phyloP scores from a whole-genome alignment of 2,113 vertebrate genomes.

The Cricetomys ansorgei region DNA sequence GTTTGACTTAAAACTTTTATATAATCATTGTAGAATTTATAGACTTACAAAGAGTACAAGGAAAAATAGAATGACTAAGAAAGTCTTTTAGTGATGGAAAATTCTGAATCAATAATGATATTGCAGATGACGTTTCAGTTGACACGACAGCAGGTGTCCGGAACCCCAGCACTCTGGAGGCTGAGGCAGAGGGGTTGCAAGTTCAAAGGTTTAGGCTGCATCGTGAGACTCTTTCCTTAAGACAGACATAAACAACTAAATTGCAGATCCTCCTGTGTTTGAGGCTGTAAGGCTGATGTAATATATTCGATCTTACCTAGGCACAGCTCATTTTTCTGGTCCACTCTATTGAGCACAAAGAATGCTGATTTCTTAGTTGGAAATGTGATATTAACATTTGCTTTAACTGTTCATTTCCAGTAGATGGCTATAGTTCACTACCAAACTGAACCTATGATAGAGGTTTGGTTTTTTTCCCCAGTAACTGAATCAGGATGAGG shows the following conservation, averaged over 20 bases:
- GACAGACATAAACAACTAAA: slow-evolving; percentile 30
- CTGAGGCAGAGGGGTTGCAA: background rate
- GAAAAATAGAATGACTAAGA: slow-evolving; percentile 20
- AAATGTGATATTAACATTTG: slow-evolving; percentile 83
- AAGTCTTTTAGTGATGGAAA: slow-evolving; percentile 48
- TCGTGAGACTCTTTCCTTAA: background rate
- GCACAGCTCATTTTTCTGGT: slow-evolving; percentile 77
- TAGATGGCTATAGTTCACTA: slow-evolving; percentile 93
- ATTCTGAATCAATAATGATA: slow-evolving; percentile 38
- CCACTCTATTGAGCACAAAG: slow-evolving; percentile 75
- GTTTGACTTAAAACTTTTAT: slow-evolving; percentile 63
- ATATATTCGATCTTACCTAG: slow-evolving; percentile 74
- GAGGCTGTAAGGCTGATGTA: slow-evolving; percentile 47
- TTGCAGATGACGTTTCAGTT: slow-evolving; percentile 3
- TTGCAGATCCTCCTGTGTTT: slow-evolving; percentile 68
- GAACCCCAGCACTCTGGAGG: background rate
- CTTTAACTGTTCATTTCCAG: slow-evolving; percentile 89
- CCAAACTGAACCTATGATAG: slow-evolving; percentile 85
- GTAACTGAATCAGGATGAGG: slow-evolving; percentile 89
- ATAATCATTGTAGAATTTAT: slow-evolving; percentile 67
- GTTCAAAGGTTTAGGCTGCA: background rate
- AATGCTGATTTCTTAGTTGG: slow-evolving; percentile 77
- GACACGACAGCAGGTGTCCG: no score
- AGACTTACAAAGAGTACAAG: slow-evolving; percentile 64
- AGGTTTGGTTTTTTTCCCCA: slow-evolving; percentile 86